Percentiles rank a stretch among this genome's conserved stretches.
Conservation (phyloP, 2,797 vertebrate species). For the Sebastes oblongus region DNA sequence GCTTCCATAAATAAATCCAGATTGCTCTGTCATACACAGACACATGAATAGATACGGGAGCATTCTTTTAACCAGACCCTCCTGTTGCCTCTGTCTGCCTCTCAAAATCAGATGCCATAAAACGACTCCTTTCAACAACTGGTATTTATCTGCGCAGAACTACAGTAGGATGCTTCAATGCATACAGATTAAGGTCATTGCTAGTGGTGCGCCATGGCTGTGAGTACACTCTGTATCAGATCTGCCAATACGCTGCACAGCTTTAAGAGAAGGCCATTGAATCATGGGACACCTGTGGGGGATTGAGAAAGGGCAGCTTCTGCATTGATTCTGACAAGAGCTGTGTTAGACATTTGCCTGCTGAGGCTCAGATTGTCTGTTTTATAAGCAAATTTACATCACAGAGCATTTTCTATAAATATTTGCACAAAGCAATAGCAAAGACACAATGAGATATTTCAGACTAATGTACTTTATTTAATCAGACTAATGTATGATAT, state of each 20-base stretch:
- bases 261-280: conserved; percentile 39
- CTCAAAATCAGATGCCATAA: conserved; percentile 1
- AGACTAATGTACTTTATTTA: not conserved
- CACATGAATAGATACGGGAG: not conserved
- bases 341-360: conserved; percentile 23
- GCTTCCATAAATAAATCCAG: not conserved
- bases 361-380: conserved; percentile 4
- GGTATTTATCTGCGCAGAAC: conserved; percentile 28
- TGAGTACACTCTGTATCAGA: conserved; percentile 12
- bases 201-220: conserved; percentile 5
- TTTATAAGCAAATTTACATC: not conserved
- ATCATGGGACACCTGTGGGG: conserved; percentile 46
- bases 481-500: not conserved
- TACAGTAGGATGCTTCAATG: conserved; percentile 10
- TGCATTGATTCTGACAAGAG: conserved; percentile 29
- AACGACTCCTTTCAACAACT: conserved; percentile 12
- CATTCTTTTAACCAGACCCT: not conserved
- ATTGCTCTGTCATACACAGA: not conserved
- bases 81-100: not conserved
- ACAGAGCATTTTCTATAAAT: not conserved
- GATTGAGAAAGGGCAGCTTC: conserved; percentile 37
- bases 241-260: conserved; percentile 28
- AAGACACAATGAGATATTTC: not conserved
- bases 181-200: conserved; percentile 40
- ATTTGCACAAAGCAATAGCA: not conserved